Conservation (phyloP, 2,113 vertebrate species). For the Trogon surrucura region DNA sequence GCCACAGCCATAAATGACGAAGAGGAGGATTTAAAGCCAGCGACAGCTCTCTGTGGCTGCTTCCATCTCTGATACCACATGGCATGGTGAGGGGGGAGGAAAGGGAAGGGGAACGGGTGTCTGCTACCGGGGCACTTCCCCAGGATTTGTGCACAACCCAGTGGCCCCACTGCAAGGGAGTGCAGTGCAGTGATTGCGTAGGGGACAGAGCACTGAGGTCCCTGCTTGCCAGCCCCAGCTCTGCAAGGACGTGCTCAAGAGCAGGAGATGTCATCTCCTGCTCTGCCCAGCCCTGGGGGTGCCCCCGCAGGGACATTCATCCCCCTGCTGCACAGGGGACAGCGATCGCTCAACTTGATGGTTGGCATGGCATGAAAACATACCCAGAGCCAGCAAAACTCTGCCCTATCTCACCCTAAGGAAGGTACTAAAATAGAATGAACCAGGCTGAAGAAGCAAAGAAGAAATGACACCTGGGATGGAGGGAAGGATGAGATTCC, state of each 20-base stretch:
- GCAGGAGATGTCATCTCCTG: neutral
- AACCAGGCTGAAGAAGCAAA: neutral
- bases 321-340: neutral
- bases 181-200: neutral
- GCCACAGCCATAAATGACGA: neutral
- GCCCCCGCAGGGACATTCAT: neutral
- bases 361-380: neutral
- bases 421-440: neutral
- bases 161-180: neutral
- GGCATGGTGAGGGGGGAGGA: neutral
- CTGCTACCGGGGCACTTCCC: neutral
- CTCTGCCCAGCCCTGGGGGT: neutral
- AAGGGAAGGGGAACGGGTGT: neutral
- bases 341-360: neutral
- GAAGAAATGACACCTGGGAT: neutral
- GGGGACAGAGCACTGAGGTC: neutral
- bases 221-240: neutral
- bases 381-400: neutral
- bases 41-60: neutral
- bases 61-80: neutral
- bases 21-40: neutral
- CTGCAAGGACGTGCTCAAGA: fast-evolving
- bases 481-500: neutral
- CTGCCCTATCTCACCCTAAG: neutral
- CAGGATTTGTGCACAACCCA: neutral